Percentiles rank a stretch among this genome's conserved stretches.
Evolutionary conservation across 2,888 invertebrate genomes (phyloP).

Genomic region (Antitype chi): DNA sequence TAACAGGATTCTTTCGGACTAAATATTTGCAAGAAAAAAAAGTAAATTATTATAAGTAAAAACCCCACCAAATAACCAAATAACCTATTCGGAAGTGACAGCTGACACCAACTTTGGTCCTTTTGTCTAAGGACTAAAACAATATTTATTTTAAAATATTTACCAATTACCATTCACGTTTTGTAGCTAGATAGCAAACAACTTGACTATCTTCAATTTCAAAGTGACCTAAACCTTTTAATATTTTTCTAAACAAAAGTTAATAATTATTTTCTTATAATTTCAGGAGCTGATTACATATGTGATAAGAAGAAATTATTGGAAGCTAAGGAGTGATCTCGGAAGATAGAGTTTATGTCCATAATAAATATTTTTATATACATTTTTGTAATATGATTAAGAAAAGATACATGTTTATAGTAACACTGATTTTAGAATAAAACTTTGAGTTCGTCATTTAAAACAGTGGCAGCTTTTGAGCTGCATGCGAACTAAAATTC

Average conservation of each 20-base stretch:
- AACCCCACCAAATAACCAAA: too few relatives aligned
- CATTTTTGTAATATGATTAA: conserved; percentile 53
- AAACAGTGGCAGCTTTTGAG: conserved; percentile 30
- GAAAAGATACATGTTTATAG: conserved; percentile 38
- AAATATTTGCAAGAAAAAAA: background rate
- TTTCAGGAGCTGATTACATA: conserved; percentile 80
- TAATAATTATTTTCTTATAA: conserved; percentile 33
- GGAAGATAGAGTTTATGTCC: conserved; percentile 79
- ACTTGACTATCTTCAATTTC: background rate
- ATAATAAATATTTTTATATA: conserved; percentile 72
- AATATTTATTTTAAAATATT: too few relatives aligned
- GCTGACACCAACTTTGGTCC: too few relatives aligned
- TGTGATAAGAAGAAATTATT: conserved; percentile 81
- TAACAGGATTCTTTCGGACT: background rate
- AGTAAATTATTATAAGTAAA: background rate
- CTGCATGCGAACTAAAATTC: conserved; percentile 1
- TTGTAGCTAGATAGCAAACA: too few relatives aligned
- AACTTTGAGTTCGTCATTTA: background rate
- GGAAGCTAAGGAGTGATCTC: conserved; percentile 88
- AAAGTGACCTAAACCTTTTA: background rate
- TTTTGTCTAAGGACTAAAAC: too few relatives aligned
- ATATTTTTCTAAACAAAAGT: background rate
- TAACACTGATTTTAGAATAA: conserved; percentile 32
- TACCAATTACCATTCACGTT: background rate
- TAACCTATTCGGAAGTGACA: background rate